Base-by-base conservation (phyloP, 2,113 vertebrate genomes). In the Centropristis striata region DNA sequence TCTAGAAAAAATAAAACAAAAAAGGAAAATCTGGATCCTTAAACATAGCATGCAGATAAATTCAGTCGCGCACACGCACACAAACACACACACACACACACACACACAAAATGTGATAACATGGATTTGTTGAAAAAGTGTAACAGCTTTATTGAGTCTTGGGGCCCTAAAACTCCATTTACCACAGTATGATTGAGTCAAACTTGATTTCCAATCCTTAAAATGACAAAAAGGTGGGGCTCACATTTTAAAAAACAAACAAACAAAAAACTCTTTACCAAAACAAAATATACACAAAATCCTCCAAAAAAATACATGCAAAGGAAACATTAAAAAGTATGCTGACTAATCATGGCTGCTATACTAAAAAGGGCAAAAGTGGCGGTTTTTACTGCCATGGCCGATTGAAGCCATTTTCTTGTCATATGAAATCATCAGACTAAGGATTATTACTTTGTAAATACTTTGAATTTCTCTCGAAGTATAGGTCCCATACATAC, bases 121-220 rank as follows among this genome's bases (percentile, higher is more conserved):
- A 66, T 2, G 8, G 57, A 60, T 10, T 73, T 46, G 12, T 65
- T 91, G 65, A 86, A 72, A 88, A 88, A 91, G 44, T 61, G 59
- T 83, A 88, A 90, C 81, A 81, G 61, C 57, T 94, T 92, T 92
- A 94, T 91, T 92, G 69, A 88, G 81, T 88, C 69, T 88, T 78
- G 66, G 75, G 80, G 84, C 84, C 86, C 73, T 89, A 79, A 84
- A 73, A 78, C 46, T 75, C 71, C 50, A 66, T 76, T 78, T 32
- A 90, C 76, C 85, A 92, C 78, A 90, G 61, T 76, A 71, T 79
- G 63, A 83, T 57, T 67, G 27, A 72, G 72, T 81, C 66, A 50
- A 75, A 83, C 76, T 15, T 49, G 58, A 84, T 75, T 78, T 82
- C 12, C 69, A 20, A 71, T 86, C 41, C 64, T 54, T 69, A 60